Evolutionary conservation across 2,888 invertebrate genomes (phyloP), one percentile per base, ranked within the genome.

Genomic region (Zelleria hepariella): DNA sequence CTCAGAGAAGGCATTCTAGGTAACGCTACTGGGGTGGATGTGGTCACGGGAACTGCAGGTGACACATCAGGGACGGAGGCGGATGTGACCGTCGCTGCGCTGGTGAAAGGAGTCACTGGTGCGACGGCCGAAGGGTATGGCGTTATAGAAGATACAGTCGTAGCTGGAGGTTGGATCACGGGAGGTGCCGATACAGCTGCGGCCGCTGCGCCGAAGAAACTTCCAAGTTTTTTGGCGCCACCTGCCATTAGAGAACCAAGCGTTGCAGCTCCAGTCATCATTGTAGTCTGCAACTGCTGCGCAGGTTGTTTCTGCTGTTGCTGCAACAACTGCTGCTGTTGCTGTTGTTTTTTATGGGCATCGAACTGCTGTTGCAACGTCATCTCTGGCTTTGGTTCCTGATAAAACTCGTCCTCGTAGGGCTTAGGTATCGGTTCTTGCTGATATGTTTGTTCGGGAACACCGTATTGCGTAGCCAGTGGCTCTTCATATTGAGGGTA

Each of bases 211-310:
- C 89, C 89, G 58, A 89, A 86, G 54, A 90, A 79, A 65, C 85
- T 89, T 15, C 89, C 89, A 15, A 90, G 72, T 66, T 82, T 89
- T 63, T 89, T 88, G 15, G 89, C 89, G 62, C 89, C 87, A 60
- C 88, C 89, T 2, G 87, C 85, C 82, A 89, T 84, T 42, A 89
- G 73, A 5, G 84, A 86, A n/a, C 88, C 89, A 65, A 89, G 74
- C 3, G 86, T 86, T 58, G 88, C 87, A 48, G 86, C 88, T 60
- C 88, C 88, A 27, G 85, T 89, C 59, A 88, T 64, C 18, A 88
- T 80, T 62, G 79, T 80, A 1, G 85, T 71, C 69, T 88, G 87
- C 56, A 88, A 64, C 67, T 87, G 86, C 62, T 86, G 85, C 2
- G 81, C 68, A 32, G 86, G 79, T 64, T 80, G 76, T 62, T 82